Conservation (phyloP, 2,888 invertebrate genomes). For the Pseudococcus longispinus region DNA sequence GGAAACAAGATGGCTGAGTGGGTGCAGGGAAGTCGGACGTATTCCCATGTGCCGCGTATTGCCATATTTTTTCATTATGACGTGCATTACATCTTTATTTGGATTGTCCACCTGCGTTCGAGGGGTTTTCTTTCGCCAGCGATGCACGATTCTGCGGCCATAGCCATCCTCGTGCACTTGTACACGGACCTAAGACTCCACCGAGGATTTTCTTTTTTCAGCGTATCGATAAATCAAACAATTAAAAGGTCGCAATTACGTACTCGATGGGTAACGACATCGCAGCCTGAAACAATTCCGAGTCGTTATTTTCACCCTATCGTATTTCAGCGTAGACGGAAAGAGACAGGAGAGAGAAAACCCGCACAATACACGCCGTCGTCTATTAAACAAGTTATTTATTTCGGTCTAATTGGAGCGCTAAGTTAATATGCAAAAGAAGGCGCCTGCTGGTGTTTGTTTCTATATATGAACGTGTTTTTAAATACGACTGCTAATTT, state of each 20-base stretch:
- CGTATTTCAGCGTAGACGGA: background rate
- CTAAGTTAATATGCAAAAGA: slow-evolving; percentile 30
- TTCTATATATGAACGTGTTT: slow-evolving; percentile 25
- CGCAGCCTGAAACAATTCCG: background rate
- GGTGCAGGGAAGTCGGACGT: background rate
- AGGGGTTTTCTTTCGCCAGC: background rate
- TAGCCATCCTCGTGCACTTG: too few relatives aligned
- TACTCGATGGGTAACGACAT: background rate
- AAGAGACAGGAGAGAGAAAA: background rate
- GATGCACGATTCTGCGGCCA: background rate
- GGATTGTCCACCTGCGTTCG: slow-evolving; percentile 28
- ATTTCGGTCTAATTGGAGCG: slow-evolving; percentile 26
- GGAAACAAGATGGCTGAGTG: background rate
- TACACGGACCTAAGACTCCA: background rate
- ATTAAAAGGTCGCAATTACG: slow-evolving; percentile 14
- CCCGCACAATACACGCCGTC: background rate
- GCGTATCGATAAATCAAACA: background rate
- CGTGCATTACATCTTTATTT: slow-evolving; percentile 43
- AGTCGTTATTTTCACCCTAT: slow-evolving; percentile 14
- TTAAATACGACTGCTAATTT: slow-evolving; percentile 37
- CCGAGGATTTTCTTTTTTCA: background rate
- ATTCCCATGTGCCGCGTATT: slow-evolving; percentile 32
- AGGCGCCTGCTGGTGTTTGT: slow-evolving; percentile 28
- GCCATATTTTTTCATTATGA: slow-evolving; percentile 39
- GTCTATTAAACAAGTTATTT: slow-evolving; percentile 31